These are phyloP conservation scores for Prosapia bicincta DNA, from an alignment of 2,888 invertebrate species.

Conservation along the genomic window DNA sequence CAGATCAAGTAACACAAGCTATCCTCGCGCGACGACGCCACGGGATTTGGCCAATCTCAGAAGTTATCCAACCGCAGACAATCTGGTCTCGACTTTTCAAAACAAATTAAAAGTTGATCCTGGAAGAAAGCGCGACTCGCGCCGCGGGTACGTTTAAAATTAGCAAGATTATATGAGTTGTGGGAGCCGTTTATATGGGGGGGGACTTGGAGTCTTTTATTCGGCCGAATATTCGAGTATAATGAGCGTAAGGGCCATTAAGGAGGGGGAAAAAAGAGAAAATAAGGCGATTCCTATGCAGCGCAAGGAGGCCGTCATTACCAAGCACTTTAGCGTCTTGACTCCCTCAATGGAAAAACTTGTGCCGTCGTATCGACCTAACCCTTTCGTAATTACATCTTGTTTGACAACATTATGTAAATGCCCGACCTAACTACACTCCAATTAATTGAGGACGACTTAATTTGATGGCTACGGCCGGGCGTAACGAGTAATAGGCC, in stretches of 20 bases:
- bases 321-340: not conserved
- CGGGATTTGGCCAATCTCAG: too few species aligned
- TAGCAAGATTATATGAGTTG: not conserved
- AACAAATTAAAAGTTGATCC: not conserved
- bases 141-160: not conserved
- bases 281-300: not conserved
- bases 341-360: not conserved
- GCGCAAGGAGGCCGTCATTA: not conserved
- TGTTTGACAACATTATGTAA: not conserved
- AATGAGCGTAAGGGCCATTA: slow-evolving; percentile 5
- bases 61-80: too few species aligned
- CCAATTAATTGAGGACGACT: not conserved
- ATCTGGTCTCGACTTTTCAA: not conserved
- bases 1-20: too few species aligned
- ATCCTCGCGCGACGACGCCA: too few species aligned
- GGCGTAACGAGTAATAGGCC: not conserved
- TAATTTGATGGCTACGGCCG: not conserved
- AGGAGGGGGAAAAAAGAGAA: slow-evolving; percentile 11
- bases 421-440: not conserved
- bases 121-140: not conserved
- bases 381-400: not conserved
- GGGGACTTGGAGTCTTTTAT: slow-evolving; percentile 4
- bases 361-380: not conserved
- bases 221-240: slow-evolving; percentile 18
- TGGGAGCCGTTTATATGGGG: not conserved